Conservation (phyloP, 2,113 vertebrate species). For the Engraulis encrasicolus region DNA sequence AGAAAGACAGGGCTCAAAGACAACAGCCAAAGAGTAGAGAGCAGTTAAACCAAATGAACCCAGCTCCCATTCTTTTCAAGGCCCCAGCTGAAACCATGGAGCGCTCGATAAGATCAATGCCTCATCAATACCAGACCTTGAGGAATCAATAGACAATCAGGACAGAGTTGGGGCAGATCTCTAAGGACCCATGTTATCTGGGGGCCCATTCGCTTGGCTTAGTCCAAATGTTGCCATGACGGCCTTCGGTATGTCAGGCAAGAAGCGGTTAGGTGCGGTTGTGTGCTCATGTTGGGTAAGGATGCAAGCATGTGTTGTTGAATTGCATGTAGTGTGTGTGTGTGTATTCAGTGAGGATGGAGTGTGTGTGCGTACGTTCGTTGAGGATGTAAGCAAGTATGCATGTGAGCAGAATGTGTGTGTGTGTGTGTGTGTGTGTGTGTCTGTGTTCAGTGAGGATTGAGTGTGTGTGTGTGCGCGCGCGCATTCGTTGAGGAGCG, state of each 20-base stretch:
- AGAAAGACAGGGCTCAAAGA: too few species aligned
- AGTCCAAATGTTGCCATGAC: constrained; percentile 3
- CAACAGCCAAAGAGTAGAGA: not conserved
- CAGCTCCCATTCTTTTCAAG: constrained; percentile 12
- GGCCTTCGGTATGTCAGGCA: not conserved
- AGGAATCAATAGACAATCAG: constrained; percentile 16
- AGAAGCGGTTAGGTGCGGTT: too few species aligned
- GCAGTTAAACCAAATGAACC: not conserved
- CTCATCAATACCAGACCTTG: constrained; percentile 32
- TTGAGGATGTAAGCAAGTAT: too few species aligned
- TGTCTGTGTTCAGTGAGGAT: too few species aligned
- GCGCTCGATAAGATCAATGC: constrained; percentile 42
- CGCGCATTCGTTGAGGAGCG: constrained; percentile 54
- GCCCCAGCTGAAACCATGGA: constrained; percentile 26
- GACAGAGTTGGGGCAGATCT: not conserved
- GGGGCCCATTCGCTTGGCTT: constrained; percentile 19
- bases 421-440: too few species aligned
- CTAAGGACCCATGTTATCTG: constrained; percentile 20
- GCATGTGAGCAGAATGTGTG: too few species aligned
- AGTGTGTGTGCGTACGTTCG: not conserved
- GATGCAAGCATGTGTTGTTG: too few species aligned
- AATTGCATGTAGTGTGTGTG: too few species aligned
- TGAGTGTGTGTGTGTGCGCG: not conserved
- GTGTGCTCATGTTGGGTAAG: too few species aligned
- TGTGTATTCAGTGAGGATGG: too few species aligned